Evolutionary conservation across 2,113 vertebrate genomes (phyloP).

Genomic region (Bos javanicus): DNA sequence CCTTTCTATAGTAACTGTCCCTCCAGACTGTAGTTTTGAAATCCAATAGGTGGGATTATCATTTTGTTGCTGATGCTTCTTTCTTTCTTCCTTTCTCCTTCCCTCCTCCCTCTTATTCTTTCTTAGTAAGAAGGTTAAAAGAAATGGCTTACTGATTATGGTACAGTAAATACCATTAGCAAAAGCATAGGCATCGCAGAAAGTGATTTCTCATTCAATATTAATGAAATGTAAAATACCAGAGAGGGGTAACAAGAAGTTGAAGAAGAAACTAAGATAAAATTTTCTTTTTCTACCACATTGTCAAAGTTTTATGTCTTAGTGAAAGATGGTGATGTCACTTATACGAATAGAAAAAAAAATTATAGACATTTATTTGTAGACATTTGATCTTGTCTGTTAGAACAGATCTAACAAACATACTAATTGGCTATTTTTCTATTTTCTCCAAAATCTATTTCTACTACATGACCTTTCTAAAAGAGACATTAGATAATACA

Average conservation of each 20-base stretch:
- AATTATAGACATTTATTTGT: background rate
- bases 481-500: background rate
- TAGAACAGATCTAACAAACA: background rate
- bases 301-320: background rate
- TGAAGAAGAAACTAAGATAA: background rate
- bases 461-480: background rate
- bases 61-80: background rate
- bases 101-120: background rate
- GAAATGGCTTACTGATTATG: conserved; percentile 32
- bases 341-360: background rate
- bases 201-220: background rate
- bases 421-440: background rate
- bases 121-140: conserved; percentile 44
- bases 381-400: background rate
- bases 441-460: conserved; percentile 34
- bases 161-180: background rate
- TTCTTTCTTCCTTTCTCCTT: background rate
- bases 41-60: conserved; percentile 47
- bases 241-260: background rate
- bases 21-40: conserved; percentile 27
- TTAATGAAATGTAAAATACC: background rate
- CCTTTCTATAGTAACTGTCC: conserved; percentile 59
- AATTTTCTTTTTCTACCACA: conserved; percentile 20
- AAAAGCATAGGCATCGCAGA: background rate
- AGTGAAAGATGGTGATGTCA: background rate